Percentiles rank a stretch among this genome's conserved stretches.
phyloP scores from a whole-genome alignment of 23 tunicate genomes.

The Ascidia mentula region DNA sequence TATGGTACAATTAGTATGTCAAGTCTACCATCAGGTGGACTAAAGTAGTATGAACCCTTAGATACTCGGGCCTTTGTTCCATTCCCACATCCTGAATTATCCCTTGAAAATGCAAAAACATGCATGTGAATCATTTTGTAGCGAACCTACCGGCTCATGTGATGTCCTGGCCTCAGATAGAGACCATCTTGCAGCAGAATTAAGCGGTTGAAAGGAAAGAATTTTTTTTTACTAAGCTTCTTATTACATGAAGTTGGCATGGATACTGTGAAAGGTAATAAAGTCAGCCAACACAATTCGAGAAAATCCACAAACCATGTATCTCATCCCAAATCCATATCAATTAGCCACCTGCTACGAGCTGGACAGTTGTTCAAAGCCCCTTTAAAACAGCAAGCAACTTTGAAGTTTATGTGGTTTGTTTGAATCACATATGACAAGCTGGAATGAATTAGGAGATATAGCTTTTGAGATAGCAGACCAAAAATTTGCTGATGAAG shows the following conservation, averaged over 20 bases:
- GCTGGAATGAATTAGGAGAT: neutral
- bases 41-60: conserved; percentile 17
- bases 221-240: neutral
- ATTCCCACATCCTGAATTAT: neutral
- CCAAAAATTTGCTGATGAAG: conserved; percentile 27
- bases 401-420: neutral
- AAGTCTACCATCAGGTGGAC: conserved; percentile 6
- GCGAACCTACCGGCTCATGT: conserved; percentile 13
- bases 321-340: conserved; percentile 4
- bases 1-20: conserved; percentile 32
- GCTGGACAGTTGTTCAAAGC: conserved; percentile 5
- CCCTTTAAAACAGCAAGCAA: neutral
- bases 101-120: conserved; percentile 10
- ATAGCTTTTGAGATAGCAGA: neutral
- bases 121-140: conserved; percentile 15
- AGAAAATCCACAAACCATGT: neutral
- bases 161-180: conserved; percentile 34
- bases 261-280: neutral
- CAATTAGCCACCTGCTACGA: neutral
- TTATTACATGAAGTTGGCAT: neutral
- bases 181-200: conserved; percentile 17
- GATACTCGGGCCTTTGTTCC: conserved; percentile 21
- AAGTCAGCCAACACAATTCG: neutral
- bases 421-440: neutral
- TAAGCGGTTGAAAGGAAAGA: conserved; percentile 15